Evolutionary conservation across 2,113 vertebrate species (phyloP).

Genomic region (Antechinus flavipes): DNA sequence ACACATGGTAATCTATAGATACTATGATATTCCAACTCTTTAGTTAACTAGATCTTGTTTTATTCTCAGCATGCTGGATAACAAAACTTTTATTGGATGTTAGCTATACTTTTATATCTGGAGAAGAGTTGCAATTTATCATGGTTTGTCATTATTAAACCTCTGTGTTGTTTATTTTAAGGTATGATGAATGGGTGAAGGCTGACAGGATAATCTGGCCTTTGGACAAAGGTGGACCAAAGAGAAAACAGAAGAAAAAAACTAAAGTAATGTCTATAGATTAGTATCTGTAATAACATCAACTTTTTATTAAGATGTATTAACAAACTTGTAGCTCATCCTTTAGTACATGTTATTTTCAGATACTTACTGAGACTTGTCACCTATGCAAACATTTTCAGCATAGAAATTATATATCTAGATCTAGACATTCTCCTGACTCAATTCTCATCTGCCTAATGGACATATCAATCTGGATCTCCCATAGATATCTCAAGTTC

Average conservation of each 20-base stretch:
- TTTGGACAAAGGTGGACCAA: constrained; percentile 93
- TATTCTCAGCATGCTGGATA: background rate
- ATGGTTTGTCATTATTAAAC: constrained; percentile 25
- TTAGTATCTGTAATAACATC: constrained; percentile 29
- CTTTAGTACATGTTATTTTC: background rate
- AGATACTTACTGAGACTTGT: background rate
- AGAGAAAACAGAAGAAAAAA: constrained; percentile 95
- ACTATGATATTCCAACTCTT: background rate
- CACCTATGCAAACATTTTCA: background rate
- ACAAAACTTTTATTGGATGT: constrained; percentile 11
- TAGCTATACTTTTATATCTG: constrained; percentile 25
- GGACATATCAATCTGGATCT: background rate
- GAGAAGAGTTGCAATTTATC: constrained; percentile 40
- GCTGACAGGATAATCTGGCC: constrained; percentile 99
- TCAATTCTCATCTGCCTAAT: background rate
- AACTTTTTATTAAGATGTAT: background rate
- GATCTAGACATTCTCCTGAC: background rate
- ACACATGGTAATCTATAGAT: background rate
- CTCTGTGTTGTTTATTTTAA: constrained; percentile 76
- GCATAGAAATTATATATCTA: background rate
- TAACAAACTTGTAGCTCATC: background rate
- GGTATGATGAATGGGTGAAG: constrained; percentile 99
- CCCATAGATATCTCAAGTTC: background rate
- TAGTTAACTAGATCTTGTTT: background rate
- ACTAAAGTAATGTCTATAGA: constrained; percentile 88